Base-by-base conservation (phyloP, 2,888 invertebrate genomes). In the Mythimna pallens region DNA sequence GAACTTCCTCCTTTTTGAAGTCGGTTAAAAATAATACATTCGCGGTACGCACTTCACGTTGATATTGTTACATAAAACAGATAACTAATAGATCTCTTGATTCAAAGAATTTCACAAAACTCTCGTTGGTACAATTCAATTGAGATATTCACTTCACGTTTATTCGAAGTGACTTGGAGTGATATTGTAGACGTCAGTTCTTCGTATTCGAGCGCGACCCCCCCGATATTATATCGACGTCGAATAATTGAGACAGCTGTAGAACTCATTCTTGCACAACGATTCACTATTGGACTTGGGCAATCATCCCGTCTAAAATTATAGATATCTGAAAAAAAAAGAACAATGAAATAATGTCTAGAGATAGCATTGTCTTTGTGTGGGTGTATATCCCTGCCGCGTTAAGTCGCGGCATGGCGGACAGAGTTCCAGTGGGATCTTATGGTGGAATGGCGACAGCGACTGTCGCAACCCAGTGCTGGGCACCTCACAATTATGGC, bases 221-320 rank as follows among this genome's bases (percentile, higher is more conserved):
- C 40, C 14, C 14, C 40, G 8, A 25, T 76, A 25, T n/a, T 17
- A 69, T n/a, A 54, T 36, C 36, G 54, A 47, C 25, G 25, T 65
- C 22, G 22, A 17, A 72, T 55, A 50, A 34, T 55, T 62, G 65
- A 52, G 30, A 57, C 80, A 65, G 61, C 72, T 71, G 50, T 25
- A 36, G 25, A 57, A 61, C 52, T 62, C 52, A 52, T 12, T 63
- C 22, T 40, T 57, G 79, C 52, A 65, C 12, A 47, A 64, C 9
- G 17, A 20, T 67, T 25, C 25, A 30, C 52, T 69, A 25, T 69
- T 69, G 36, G 30, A 40, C 52, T 47, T 47, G 34, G 12, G 10
- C 69, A 40, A 52, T 50, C 4, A 36, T 40, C 6, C n/a, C 7
- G 17, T 17, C 2, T 22, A 6, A 52, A 68, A 34, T 68, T 34